These are phyloP conservation scores for Pseudococcus viburni DNA, from an alignment of 2,888 invertebrate genomes.

Conservation along the genomic window DNA sequence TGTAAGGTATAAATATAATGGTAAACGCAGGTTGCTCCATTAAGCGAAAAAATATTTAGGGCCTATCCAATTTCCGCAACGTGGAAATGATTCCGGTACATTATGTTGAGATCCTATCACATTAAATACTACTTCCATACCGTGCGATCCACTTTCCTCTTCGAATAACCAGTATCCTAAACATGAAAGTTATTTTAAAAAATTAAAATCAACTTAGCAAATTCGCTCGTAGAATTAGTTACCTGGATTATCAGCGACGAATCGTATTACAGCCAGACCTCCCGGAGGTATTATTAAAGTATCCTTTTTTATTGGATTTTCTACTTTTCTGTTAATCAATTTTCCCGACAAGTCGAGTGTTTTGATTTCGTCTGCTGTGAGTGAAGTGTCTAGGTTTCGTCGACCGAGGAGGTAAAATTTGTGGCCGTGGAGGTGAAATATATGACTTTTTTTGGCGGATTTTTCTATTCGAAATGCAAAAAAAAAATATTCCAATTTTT, in stretches of 20 bases:
- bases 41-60: slow-evolving; percentile 82
- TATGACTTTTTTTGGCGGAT: slow-evolving; percentile 73
- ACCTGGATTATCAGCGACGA: slow-evolving; percentile 84
- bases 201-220: neutral
- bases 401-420: slow-evolving; percentile 79
- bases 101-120: slow-evolving; percentile 78
- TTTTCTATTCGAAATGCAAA: slow-evolving; percentile 8
- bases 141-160: slow-evolving; percentile 85
- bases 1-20: slow-evolving; percentile 37
- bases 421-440: slow-evolving; percentile 84
- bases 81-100: slow-evolving; percentile 81
- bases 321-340: slow-evolving; percentile 76
- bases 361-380: slow-evolving; percentile 71
- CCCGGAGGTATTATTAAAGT: slow-evolving; percentile 82
- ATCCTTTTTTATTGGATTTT: slow-evolving; percentile 79
- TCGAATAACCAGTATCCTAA: slow-evolving; percentile 86
- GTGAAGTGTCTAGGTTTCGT: slow-evolving; percentile 26
- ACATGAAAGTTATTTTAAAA: slow-evolving; percentile 67
- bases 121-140: slow-evolving; percentile 82
- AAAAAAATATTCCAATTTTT: no score
- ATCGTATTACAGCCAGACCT: slow-evolving; percentile 80
- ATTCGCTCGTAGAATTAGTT: slow-evolving; percentile 68
- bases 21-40: slow-evolving; percentile 66
- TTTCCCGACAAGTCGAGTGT: slow-evolving; percentile 76
- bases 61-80: slow-evolving; percentile 83